phyloP scores from a whole-genome alignment of 2,113 vertebrate genomes.

The Macrotis lagotis region DNA sequence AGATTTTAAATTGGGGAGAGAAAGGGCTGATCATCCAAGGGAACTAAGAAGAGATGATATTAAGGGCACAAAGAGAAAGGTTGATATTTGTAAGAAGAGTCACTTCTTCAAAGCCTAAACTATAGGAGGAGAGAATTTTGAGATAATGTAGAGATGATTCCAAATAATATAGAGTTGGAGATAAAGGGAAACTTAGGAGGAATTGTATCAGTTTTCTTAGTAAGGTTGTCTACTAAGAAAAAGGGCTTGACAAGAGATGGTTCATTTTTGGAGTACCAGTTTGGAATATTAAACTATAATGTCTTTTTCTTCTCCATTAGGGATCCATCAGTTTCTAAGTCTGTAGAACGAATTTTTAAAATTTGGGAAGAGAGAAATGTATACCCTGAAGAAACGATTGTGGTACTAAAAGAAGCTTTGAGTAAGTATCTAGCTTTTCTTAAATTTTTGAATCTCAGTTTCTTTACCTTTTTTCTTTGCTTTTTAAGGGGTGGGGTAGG shows the following conservation, averaged over 20 bases:
- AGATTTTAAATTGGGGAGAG: neutral
- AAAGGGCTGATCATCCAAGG: neutral
- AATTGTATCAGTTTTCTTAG: neutral
- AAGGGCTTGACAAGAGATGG: neutral
- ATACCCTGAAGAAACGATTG: slow-evolving; percentile 94
- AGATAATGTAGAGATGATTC: neutral
- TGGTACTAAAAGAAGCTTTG: slow-evolving; percentile 88
- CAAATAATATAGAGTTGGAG: neutral
- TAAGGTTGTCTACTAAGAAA: neutral
- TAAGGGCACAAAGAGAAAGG: neutral
- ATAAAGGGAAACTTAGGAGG: neutral
- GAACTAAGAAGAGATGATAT: neutral
- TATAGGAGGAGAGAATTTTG: neutral
- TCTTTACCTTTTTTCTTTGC: neutral
- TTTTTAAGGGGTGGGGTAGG: neutral
- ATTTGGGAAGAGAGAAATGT: slow-evolving; percentile 98
- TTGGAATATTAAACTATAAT: neutral
- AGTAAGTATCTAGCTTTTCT: slow-evolving; percentile 81
- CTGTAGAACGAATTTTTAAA: slow-evolving; percentile 95
- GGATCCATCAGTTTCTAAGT: slow-evolving; percentile 94
- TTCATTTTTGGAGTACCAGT: neutral
- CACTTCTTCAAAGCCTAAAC: neutral
- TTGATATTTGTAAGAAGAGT: neutral
- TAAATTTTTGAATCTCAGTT: slow-evolving; percentile 12
- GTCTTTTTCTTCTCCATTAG: slow-evolving; percentile 78